These are phyloP conservation scores for Drosophila anomalata DNA, from an alignment of 2,888 invertebrate genomes.

Conservation along the genomic window DNA sequence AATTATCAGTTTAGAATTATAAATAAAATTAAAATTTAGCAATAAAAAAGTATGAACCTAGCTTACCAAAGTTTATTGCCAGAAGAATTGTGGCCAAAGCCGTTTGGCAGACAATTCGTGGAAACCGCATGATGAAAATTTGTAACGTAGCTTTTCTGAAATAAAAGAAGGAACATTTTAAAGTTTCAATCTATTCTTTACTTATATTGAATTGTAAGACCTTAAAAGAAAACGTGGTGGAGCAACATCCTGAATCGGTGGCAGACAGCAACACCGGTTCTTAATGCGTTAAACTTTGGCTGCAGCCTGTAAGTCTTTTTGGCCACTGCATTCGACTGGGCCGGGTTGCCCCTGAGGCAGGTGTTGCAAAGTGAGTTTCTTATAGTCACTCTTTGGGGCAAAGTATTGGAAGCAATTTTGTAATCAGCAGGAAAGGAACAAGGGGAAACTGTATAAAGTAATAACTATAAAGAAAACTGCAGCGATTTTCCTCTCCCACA, in stretches of 20 bases:
- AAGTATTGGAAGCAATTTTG: slow-evolving; percentile 77
- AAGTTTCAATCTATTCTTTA: not conserved
- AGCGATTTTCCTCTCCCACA: slow-evolving; percentile 56
- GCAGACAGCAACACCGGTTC: slow-evolving; percentile 57
- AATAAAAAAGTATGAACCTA: not conserved
- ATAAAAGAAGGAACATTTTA: not conserved
- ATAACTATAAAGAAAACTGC: slow-evolving; percentile 76
- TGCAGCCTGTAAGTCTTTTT: slow-evolving; percentile 74
- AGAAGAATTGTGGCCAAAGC: slow-evolving; percentile 45
- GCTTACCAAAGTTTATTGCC: slow-evolving; percentile 57
- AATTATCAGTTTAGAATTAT: not conserved
- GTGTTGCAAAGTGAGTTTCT: slow-evolving; percentile 65
- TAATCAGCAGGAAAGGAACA: slow-evolving; percentile 62
- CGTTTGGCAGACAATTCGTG: slow-evolving; percentile 39
- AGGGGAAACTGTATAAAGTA: slow-evolving; percentile 69
- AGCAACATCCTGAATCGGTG: slow-evolving; percentile 17
- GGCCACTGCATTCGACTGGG: slow-evolving; percentile 57
- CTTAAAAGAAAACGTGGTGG: slow-evolving; percentile 4
- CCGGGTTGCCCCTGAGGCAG: slow-evolving; percentile 46
- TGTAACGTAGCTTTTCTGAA: slow-evolving; percentile 30
- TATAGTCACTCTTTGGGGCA: slow-evolving; percentile 43
- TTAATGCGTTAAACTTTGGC: slow-evolving; percentile 78
- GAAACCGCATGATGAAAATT: slow-evolving; percentile 52
- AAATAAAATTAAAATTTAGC: not conserved
- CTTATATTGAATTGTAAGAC: too few relatives aligned